Base-by-base conservation (phyloP, 1,140 invertebrate species). In the Drosophila guanche region DNA sequence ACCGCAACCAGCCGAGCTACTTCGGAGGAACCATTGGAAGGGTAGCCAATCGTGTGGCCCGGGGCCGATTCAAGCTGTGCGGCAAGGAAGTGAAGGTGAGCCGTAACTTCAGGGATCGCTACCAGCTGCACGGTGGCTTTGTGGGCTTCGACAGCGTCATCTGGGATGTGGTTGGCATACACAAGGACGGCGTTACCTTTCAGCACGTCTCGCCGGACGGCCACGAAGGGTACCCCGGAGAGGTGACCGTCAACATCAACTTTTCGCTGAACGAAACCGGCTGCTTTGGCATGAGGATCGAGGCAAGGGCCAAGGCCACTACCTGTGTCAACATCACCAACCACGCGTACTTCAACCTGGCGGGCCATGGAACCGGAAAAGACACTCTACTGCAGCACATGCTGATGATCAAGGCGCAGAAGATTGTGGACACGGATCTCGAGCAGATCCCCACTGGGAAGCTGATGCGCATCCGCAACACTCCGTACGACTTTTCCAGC, bases 291-390 rank as follows among this genome's bases (percentile, higher is more conserved):
- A 93, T 98, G 14, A 92, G 95, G 14, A 97, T 96, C 88, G 93
- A 93, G 69, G 95, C 96, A 1, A 94, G 93, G 2, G 94, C 95
- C 0, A 95, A 94, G 0, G 95, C 95, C 85, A 93, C 95, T 4
- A 98, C 97, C 0, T 94, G 95, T 1, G 94, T 99, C 0, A 98
- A 98, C 90, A 91, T 99, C 23, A 96, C 97, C 0, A 98, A 98
- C 91, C 97, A 99, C 90, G 94, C 95, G 5, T 98, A 98, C 89
- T 98, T 99, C 88, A 99, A 99, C 92, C 91, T 99, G 23, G 96
- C 95, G 53, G 97, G 97, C 0, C 96, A 98, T 16, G 53, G 45
- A 0, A 52, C 79, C 2, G 93, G 93, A 0, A 79, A 90, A 10
- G 77, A 86, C 4, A 94, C 94, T 69, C 66, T 97, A 1, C 94